Percentiles rank a stretch among this genome's conserved stretches.
Conservation (phyloP, 2,888 invertebrate species). For the Amiota communis region DNA sequence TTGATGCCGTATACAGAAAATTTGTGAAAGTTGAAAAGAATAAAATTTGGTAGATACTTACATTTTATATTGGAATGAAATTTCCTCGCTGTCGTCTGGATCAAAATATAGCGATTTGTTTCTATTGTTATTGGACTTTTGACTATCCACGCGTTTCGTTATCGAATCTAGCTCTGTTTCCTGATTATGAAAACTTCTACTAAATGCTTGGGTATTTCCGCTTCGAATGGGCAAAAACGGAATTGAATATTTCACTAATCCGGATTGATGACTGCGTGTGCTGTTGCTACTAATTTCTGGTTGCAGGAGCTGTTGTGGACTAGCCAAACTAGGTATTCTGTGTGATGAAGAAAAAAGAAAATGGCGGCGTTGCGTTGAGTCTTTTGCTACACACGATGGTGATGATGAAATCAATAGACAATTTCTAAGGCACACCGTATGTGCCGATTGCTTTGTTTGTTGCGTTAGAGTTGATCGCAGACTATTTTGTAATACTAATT, state of each 20-base stretch:
- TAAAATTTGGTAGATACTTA: constrained; percentile 58
- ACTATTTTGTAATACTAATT: constrained; percentile 64
- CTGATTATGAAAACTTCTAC: constrained; percentile 35
- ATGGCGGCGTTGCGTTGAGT: constrained; percentile 67
- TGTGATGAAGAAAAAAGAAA: constrained; percentile 70
- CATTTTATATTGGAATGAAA: constrained; percentile 57
- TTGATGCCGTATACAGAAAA: constrained; percentile 33
- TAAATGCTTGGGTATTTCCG: constrained; percentile 49
- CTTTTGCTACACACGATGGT: constrained; percentile 39
- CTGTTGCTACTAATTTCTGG: constrained; percentile 51
- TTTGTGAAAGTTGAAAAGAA: constrained; percentile 23
- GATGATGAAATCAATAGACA: constrained; percentile 68
- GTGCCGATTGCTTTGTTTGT: constrained; percentile 32
- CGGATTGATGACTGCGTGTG: constrained; percentile 48
- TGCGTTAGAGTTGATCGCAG: constrained; percentile 45
- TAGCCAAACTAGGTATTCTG: constrained; percentile 64
- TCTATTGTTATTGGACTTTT: constrained; percentile 48
- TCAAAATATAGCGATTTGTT: constrained; percentile 58
- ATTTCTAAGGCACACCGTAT: constrained; percentile 56
- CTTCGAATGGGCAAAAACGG: constrained; percentile 50
- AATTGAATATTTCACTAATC: constrained; percentile 40
- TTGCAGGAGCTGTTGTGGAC: constrained; percentile 54
- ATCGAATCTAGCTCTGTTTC: constrained; percentile 33
- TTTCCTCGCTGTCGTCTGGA: constrained; percentile 60
- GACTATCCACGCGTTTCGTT: constrained; percentile 27